phyloP scores from a whole-genome alignment of 1,140 invertebrate genomes.

The Neelides sp. region DNA sequence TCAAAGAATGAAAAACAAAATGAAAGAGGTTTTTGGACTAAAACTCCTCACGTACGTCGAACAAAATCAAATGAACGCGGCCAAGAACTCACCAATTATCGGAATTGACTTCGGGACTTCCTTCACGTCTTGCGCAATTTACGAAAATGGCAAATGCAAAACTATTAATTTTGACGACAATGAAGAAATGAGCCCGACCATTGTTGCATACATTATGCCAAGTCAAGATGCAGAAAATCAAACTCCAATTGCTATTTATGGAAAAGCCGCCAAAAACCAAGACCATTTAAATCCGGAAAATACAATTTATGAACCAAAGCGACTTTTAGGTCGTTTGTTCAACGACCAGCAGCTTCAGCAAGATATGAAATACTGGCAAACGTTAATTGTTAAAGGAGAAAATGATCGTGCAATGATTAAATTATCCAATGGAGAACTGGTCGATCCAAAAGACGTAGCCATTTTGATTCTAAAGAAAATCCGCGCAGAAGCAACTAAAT shows the following conservation, averaged over 20 bases:
- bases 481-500: too few relatives aligned
- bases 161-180: not conserved
- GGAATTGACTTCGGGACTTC: slow-evolving; percentile 15
- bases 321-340: slow-evolving; percentile 38
- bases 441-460: too few relatives aligned
- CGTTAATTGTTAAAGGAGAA: too few relatives aligned
- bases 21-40: too few relatives aligned
- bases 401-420: too few relatives aligned
- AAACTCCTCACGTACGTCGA: too few relatives aligned
- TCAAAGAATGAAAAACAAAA: too few relatives aligned
- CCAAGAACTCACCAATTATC: too few relatives aligned
- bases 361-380: slow-evolving; percentile 38
- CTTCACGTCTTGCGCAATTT: not conserved
- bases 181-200: slow-evolving; percentile 10
- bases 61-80: too few relatives aligned
- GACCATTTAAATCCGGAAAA: slow-evolving; percentile 36
- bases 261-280: not conserved
- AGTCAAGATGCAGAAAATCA: not conserved
- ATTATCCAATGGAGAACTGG: too few relatives aligned
- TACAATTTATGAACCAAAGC: slow-evolving; percentile 43
- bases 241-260: not conserved
- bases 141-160: not conserved
- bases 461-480: too few relatives aligned
- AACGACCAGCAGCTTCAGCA: slow-evolving; percentile 39
- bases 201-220: not conserved